These are phyloP conservation scores for Phocides pigmalion DNA, from an alignment of 1,140 invertebrate species.

Conservation along the genomic window DNA sequence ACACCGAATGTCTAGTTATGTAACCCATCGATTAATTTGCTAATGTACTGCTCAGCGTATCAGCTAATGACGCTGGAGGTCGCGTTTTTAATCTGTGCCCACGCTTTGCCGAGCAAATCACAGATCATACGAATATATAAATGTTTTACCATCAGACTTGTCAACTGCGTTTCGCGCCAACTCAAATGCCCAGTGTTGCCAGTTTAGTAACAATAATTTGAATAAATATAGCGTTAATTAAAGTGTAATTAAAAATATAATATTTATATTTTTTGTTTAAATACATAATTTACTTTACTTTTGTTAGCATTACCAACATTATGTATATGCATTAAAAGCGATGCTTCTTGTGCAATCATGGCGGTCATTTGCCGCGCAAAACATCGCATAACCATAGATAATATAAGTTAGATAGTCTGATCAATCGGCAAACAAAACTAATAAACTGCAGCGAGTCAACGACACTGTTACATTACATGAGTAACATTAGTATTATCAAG, in stretches of 20 bases:
- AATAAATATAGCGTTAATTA: too few species aligned
- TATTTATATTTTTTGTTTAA: too few species aligned
- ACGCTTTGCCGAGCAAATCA: too few species aligned
- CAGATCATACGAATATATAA: too few species aligned
- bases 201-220: constrained; percentile 2
- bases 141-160: too few species aligned
- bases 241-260: too few species aligned
- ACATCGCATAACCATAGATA: constrained; percentile 53
- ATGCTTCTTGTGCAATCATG: constrained; percentile 8
- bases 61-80: constrained; percentile 12
- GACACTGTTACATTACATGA: constrained; percentile 70
- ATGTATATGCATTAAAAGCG: neutral
- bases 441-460: constrained; percentile 77
- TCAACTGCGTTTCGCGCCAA: too few species aligned
- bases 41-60: constrained; percentile 46
- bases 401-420: constrained; percentile 58
- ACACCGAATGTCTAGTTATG: constrained; percentile 63
- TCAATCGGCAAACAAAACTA: constrained; percentile 59
- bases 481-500: constrained; percentile 79
- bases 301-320: too few species aligned
- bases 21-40: constrained; percentile 69
- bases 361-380: constrained; percentile 41
- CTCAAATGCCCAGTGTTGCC: neutral
- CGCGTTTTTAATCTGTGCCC: constrained; percentile 17
- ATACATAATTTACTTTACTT: too few species aligned